phyloP scores from a whole-genome alignment of 2,113 vertebrate species.

The Phycodurus eques region DNA sequence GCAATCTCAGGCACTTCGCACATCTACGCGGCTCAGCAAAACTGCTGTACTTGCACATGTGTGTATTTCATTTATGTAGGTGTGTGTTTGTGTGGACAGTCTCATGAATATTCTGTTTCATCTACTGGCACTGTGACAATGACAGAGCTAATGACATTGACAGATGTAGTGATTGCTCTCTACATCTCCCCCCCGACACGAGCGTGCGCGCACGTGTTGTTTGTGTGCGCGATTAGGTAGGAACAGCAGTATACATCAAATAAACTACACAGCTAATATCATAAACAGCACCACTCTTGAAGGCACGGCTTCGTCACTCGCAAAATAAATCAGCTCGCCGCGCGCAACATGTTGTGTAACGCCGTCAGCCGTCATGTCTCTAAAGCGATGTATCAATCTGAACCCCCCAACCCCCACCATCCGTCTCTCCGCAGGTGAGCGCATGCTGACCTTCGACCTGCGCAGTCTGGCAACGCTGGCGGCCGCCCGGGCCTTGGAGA shows the following conservation, averaged over 20 bases:
- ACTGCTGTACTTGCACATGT: slow-evolving; percentile 44
- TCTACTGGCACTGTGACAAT: slow-evolving; percentile 63
- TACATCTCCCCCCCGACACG: slow-evolving; percentile 11
- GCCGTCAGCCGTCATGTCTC: slow-evolving; percentile 15
- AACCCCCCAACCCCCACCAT: slow-evolving; percentile 22
- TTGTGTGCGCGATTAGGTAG: slow-evolving; percentile 48
- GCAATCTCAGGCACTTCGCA: slow-evolving; percentile 31
- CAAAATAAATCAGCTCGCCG: slow-evolving; percentile 49
- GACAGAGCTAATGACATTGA: slow-evolving; percentile 77
- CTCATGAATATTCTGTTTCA: slow-evolving; percentile 73
- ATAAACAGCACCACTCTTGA: slow-evolving; percentile 68
- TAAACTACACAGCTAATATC: slow-evolving; percentile 68
- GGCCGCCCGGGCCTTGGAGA: slow-evolving; percentile 83
- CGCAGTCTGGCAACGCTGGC: slow-evolving; percentile 89
- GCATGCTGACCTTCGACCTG: slow-evolving; percentile 85
- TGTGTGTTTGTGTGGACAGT: slow-evolving; percentile 29
- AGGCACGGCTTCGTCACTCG: slow-evolving; percentile 35
- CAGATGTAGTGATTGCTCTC: slow-evolving; percentile 69
- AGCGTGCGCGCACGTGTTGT: slow-evolving; percentile 31
- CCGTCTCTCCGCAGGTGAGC: slow-evolving; percentile 73
- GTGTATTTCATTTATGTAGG: slow-evolving; percentile 35
- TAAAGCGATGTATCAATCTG: slow-evolving; percentile 25
- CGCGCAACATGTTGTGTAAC: slow-evolving; percentile 24
- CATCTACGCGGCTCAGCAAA: slow-evolving; percentile 61
- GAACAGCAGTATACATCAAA: slow-evolving; percentile 61